These are phyloP conservation scores for Mus pahari DNA, from an alignment of 2,113 vertebrate genomes.

Conservation along the genomic window DNA sequence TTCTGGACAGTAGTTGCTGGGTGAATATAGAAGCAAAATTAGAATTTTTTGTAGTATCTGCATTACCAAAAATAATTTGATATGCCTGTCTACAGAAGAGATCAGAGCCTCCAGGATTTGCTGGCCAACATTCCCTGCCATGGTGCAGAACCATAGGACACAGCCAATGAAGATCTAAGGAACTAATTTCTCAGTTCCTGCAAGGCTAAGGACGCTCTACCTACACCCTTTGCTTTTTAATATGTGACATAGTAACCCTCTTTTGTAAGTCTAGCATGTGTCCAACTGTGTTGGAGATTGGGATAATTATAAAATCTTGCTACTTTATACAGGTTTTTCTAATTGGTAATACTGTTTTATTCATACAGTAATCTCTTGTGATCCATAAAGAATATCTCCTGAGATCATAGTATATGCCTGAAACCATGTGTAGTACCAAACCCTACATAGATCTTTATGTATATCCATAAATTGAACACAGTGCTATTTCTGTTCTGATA, in stretches of 20 bases:
- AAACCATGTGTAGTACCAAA: not conserved
- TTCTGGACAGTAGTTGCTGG: slow-evolving; percentile 5
- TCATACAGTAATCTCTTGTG: not conserved
- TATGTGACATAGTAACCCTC: not conserved
- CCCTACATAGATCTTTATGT: not conserved
- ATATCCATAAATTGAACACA: not conserved
- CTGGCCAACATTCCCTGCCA: not conserved
- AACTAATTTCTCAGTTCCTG: not conserved
- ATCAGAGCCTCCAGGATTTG: not conserved
- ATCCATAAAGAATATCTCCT: not conserved
- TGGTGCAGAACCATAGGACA: not conserved
- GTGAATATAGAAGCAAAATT: not conserved
- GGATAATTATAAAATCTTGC: not conserved
- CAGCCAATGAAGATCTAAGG: not conserved
- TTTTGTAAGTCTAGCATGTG: not conserved
- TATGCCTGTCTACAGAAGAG: not conserved
- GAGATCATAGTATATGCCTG: not conserved
- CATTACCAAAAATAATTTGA: not conserved
- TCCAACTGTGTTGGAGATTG: not conserved
- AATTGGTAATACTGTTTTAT: not conserved
- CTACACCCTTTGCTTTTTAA: not conserved
- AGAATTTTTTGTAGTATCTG: not conserved
- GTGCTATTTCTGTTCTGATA: not conserved
- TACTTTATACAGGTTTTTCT: not conserved
- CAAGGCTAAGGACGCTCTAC: not conserved